Conservation (phyloP, 2,888 invertebrate genomes). For the Oligia strigilis region DNA sequence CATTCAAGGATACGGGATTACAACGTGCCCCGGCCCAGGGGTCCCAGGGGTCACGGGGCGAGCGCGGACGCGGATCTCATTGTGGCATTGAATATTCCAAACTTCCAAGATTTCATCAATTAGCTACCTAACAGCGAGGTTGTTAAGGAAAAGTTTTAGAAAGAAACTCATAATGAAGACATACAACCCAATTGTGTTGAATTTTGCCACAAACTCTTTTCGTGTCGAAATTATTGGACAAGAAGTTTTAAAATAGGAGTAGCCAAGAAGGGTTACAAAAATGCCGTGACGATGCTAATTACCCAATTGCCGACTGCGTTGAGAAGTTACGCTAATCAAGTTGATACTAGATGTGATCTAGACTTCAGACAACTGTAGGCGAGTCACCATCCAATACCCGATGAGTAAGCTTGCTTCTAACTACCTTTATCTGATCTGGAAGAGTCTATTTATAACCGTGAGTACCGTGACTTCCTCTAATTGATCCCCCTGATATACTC, state of each 20-base stretch:
- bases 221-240: conserved; percentile 1
- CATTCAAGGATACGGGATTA: conserved; percentile 52
- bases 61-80: background rate
- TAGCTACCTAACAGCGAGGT: background rate
- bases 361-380: background rate
- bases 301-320: background rate
- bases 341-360: conserved; percentile 31
- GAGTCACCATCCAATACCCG: background rate
- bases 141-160: conserved; percentile 1
- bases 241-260: background rate
- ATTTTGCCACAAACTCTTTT: background rate
- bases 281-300: background rate
- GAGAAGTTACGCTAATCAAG: conserved; percentile 20
- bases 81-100: background rate
- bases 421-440: conserved; percentile 30
- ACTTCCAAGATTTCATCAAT: conserved; percentile 5
- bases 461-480: conserved; percentile 53
- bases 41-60: background rate
- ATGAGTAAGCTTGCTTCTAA: conserved; percentile 33
- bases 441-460: conserved; percentile 51
- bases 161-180: conserved; percentile 13
- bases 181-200: background rate
- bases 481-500: conserved; percentile 54
- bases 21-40: conserved; percentile 8
- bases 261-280: background rate